A percentile compares a stretch with the other conserved stretches of the same genome.
phyloP scores from a whole-genome alignment of 2,113 vertebrate species.

The Sander lucioperca region DNA sequence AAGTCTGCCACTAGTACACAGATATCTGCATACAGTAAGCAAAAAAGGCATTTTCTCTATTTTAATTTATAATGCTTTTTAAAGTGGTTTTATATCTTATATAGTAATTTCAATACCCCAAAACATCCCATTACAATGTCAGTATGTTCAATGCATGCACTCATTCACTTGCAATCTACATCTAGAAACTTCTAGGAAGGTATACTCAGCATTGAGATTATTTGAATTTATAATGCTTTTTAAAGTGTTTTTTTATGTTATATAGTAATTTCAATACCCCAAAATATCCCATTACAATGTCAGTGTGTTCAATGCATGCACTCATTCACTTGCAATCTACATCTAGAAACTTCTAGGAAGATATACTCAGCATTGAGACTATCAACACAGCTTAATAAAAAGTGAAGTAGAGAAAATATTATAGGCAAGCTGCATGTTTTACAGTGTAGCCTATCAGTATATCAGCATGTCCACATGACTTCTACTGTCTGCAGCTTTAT shows the following conservation, averaged over 20 bases:
- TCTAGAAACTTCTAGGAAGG: slow-evolving; percentile 36
- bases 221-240: background rate
- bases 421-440: slow-evolving; percentile 33
- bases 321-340: background rate
- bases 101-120: background rate
- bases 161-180: background rate
- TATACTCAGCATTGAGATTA: slow-evolving; percentile 9
- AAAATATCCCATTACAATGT: background rate
- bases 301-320: background rate
- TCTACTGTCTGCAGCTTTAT: slow-evolving; percentile 21
- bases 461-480: background rate
- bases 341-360: slow-evolving; percentile 37
- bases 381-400: slow-evolving; percentile 48
- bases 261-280: background rate
- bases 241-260: background rate
- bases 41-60: no score
- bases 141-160: background rate
- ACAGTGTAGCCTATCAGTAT: slow-evolving; percentile 42
- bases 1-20: background rate
- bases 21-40: background rate
- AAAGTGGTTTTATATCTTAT: background rate
- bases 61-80: background rate
- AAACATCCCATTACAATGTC: background rate
- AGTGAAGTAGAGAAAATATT: slow-evolving; percentile 43
- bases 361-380: slow-evolving; percentile 12